Percentiles rank a stretch among this genome's conserved stretches.
Evolutionary conservation across 2,797 vertebrate genomes (phyloP).

Genomic region (Florisuga fusca): DNA sequence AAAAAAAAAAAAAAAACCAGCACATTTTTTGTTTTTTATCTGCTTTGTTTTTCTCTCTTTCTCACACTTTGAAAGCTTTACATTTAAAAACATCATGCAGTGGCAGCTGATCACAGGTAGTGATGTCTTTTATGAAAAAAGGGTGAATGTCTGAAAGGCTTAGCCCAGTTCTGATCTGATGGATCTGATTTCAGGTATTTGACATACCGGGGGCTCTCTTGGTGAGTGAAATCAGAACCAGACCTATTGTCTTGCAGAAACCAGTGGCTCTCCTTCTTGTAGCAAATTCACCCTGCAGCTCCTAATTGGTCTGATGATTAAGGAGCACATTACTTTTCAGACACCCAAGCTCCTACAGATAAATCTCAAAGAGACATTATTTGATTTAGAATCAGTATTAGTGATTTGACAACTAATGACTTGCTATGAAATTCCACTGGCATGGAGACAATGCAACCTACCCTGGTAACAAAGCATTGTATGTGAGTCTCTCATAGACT

Average conservation of each 20-base stretch:
- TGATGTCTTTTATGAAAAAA: not conserved
- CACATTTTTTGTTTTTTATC: not conserved
- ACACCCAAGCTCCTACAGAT: conserved; percentile 23
- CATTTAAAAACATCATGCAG: not conserved
- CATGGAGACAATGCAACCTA: not conserved
- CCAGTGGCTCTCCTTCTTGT: not conserved
- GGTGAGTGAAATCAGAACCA: not conserved
- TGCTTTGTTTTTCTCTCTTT: not conserved
- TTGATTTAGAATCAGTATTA: conserved; percentile 60
- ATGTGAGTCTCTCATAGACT: not conserved
- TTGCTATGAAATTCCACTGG: conserved; percentile 41
- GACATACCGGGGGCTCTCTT: not conserved
- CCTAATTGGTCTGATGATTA: conserved; percentile 56
- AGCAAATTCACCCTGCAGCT: conserved; percentile 19
- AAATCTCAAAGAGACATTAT: conserved; percentile 30
- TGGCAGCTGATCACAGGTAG: not conserved
- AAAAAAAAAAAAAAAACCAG: not conserved
- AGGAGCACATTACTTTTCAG: conserved; percentile 60
- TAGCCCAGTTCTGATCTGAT: not conserved
- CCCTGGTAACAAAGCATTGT: not conserved
- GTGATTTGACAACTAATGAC: conserved; percentile 47
- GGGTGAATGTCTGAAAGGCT: not conserved
- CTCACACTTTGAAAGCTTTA: not conserved
- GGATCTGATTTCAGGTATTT: not conserved
- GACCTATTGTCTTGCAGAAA: not conserved